These are phyloP conservation scores for Ennomos fuscantarius DNA, from an alignment of 2,888 invertebrate genomes.

Conservation along the genomic window DNA sequence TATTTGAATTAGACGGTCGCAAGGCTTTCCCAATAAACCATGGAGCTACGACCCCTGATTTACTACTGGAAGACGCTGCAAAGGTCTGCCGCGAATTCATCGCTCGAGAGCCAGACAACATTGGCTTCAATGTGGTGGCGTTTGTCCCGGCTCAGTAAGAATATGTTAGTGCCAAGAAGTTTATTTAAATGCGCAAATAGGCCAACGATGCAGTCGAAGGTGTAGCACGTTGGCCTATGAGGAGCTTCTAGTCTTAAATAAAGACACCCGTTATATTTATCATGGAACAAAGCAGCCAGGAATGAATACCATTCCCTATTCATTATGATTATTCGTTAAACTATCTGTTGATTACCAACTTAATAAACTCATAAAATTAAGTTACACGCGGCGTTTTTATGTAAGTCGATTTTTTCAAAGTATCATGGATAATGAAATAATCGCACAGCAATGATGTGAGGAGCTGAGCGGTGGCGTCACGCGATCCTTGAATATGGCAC, in stretches of 20 bases:
- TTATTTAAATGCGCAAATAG: too few species aligned
- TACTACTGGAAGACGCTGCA: conserved; percentile 92
- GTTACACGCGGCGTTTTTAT: conserved; percentile 36
- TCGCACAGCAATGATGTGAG: conserved; percentile 52
- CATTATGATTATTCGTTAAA: conserved; percentile 19
- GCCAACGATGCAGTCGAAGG: too few species aligned
- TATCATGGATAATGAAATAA: conserved; percentile 55
- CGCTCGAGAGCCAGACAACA: conserved; percentile 92
- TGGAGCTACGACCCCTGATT: conserved; percentile 89
- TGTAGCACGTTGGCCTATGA: too few species aligned
- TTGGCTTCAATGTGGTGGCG: conserved; percentile 95
- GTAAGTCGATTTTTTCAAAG: conserved; percentile 40
- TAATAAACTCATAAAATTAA: conserved; percentile 43
- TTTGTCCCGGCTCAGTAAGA: conserved; percentile 83
- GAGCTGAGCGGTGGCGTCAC: conserved; percentile 53
- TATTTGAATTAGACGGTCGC: conserved; percentile 92
- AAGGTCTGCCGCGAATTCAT: conserved; percentile 93
- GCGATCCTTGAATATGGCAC: conserved; percentile 64
- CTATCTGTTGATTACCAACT: conserved; percentile 32
- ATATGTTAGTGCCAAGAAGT: conserved; percentile 18
- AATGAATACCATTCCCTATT: too few species aligned
- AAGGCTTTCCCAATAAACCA: conserved; percentile 91
- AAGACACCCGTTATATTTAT: too few species aligned
- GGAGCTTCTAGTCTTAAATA: too few species aligned
- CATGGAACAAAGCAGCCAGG: too few species aligned